These are phyloP conservation scores for Coreoperca whiteheadi DNA, from an alignment of 2,113 vertebrate genomes.

Conservation along the genomic window DNA sequence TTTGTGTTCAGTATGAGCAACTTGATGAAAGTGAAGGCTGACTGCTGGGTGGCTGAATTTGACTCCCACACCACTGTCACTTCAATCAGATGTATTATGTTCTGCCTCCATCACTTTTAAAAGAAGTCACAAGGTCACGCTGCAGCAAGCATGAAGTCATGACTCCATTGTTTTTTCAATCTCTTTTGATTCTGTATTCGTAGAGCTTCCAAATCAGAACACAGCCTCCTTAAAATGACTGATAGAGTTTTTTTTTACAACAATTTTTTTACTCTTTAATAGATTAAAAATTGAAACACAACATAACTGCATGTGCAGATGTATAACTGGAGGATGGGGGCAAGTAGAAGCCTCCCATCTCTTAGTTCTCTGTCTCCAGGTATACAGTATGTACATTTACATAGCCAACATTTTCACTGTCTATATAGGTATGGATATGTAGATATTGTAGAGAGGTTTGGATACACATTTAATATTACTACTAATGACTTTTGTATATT, in stretches of 20 bases:
- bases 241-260: background rate
- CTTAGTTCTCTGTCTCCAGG: background rate
- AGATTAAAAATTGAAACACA: background rate
- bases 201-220: slow-evolving; percentile 16
- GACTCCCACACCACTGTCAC: slow-evolving; percentile 26
- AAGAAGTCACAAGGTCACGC: slow-evolving; percentile 57
- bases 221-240: background rate
- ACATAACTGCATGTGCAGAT: background rate
- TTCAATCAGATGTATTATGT: slow-evolving; percentile 52
- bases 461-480: no score
- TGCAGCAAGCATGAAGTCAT: slow-evolving; percentile 50
- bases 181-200: slow-evolving; percentile 36
- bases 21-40: slow-evolving; percentile 24
- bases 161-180: slow-evolving; percentile 67
- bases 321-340: background rate
- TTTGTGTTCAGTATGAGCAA: background rate
- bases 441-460: no score
- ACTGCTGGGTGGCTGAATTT: background rate
- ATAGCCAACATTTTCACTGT: no score
- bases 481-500: no score
- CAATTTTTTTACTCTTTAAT: background rate
- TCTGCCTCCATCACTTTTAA: slow-evolving; percentile 34
- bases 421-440: no score
- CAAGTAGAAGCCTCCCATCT: background rate
- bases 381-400: no score